Percentiles rank a stretch among this genome's conserved stretches.
These are phyloP conservation scores for Spheniscus humboldti DNA, from an alignment of 2,797 vertebrate species.

Conservation along the genomic window DNA sequence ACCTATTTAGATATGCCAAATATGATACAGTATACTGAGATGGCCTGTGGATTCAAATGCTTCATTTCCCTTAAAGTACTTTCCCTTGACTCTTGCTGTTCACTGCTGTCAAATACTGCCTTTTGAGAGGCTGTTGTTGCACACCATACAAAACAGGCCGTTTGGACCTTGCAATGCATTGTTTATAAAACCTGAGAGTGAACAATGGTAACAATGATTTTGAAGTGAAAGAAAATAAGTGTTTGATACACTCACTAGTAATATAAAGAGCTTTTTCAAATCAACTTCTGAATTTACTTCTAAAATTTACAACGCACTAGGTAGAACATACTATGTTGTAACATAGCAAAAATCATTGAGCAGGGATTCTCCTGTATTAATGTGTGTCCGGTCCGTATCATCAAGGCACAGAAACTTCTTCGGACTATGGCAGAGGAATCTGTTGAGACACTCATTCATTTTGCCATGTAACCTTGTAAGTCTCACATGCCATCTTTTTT, in stretches of 20 bases:
- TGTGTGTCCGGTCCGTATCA: accelerated
- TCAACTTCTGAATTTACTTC: not conserved
- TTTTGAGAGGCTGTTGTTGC: not conserved
- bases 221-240: not conserved
- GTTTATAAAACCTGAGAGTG: not conserved
- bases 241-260: not conserved
- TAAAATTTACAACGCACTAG: not conserved
- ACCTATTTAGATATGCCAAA: not conserved
- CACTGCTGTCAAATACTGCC: not conserved
- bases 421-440: not conserved
- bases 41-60: not conserved
- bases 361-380: not conserved
- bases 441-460: not conserved
- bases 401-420: not conserved
- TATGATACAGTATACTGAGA: not conserved
- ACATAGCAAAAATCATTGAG: not conserved
- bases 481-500: not conserved
- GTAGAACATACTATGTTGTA: too few species aligned
- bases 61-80: not conserved
- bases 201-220: not conserved
- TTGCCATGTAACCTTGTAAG: not conserved
- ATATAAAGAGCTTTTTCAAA: not conserved
- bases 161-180: accelerated
- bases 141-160: not conserved
- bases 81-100: not conserved